Conservation (phyloP, 2,113 vertebrate species). For the Carassius auratus region DNA sequence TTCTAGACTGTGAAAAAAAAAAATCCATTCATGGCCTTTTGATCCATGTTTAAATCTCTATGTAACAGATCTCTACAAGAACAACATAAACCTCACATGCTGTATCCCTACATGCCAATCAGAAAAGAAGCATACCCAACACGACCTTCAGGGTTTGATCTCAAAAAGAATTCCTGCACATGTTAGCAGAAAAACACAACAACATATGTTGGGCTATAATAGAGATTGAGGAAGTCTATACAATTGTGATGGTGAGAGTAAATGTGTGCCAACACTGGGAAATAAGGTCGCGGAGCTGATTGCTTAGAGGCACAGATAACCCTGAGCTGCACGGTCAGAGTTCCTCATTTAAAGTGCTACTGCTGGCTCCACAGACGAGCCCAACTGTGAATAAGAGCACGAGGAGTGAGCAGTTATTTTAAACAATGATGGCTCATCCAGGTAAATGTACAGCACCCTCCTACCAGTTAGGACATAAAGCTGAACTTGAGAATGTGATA, state of each 20-base stretch:
- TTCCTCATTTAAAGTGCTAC: constrained; percentile 41
- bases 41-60: background rate
- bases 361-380: background rate
- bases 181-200: constrained; percentile 13
- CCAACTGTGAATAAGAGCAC: constrained; percentile 23
- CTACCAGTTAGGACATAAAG: background rate
- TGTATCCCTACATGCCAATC: background rate
- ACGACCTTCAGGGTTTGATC: background rate
- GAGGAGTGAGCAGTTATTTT: background rate
- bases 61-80: background rate
- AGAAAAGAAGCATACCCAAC: background rate
- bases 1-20: background rate
- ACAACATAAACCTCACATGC: background rate
- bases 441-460: background rate
- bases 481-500: constrained; percentile 18
- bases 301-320: constrained; percentile 69
- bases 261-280: constrained; percentile 56
- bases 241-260: constrained; percentile 38
- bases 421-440: background rate
- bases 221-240: constrained; percentile 29
- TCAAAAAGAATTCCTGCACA: background rate
- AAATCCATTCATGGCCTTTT: background rate
- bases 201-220: constrained; percentile 23
- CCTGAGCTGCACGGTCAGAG: constrained; percentile 58
- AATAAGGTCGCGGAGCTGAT: constrained; percentile 65